phyloP scores from a whole-genome alignment of 1,140 invertebrate genomes.

The Dinothrombium tinctorium region DNA sequence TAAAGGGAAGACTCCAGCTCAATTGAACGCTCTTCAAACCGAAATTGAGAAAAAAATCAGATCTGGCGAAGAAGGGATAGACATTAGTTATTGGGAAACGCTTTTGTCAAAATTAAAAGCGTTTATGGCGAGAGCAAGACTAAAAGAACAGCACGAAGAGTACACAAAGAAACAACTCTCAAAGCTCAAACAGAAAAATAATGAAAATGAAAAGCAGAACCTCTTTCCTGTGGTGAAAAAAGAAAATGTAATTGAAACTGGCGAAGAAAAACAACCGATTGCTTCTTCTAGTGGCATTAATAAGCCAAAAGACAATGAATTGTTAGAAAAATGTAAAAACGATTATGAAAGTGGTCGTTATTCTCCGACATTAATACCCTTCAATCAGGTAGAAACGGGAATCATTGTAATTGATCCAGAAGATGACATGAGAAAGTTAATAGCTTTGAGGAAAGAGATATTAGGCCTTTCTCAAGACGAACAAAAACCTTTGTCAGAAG shows the following conservation, averaged over 20 bases:
- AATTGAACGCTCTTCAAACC: conserved; percentile 52
- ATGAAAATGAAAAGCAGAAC: neutral
- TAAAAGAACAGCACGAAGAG: conserved; percentile 74
- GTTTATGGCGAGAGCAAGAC: conserved; percentile 71
- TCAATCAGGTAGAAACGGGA: conserved; percentile 48
- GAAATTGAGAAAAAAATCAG: conserved; percentile 73
- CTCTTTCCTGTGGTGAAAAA: neutral
- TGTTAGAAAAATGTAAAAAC: conserved; percentile 22
- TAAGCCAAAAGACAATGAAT: conserved; percentile 19
- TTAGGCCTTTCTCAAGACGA: neutral
- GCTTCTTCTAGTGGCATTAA: too few species aligned
- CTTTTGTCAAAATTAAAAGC: conserved; percentile 76
- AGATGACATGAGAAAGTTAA: conserved; percentile 49
- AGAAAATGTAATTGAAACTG: neutral
- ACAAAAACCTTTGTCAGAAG: conserved; percentile 17
- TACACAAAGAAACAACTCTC: conserved; percentile 69
- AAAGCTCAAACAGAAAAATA: conserved; percentile 28
- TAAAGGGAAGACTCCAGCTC: conserved; percentile 70
- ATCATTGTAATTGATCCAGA: conserved; percentile 49
- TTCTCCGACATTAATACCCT: conserved; percentile 45
- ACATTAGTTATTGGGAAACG: conserved; percentile 91
- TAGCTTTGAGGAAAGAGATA: conserved; percentile 31
- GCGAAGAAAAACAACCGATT: neutral
- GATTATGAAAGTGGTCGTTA: conserved; percentile 58
- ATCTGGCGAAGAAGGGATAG: conserved; percentile 60